Evolutionary conservation across 2,888 invertebrate genomes (phyloP).

Genomic region (Trilocha varians): DNA sequence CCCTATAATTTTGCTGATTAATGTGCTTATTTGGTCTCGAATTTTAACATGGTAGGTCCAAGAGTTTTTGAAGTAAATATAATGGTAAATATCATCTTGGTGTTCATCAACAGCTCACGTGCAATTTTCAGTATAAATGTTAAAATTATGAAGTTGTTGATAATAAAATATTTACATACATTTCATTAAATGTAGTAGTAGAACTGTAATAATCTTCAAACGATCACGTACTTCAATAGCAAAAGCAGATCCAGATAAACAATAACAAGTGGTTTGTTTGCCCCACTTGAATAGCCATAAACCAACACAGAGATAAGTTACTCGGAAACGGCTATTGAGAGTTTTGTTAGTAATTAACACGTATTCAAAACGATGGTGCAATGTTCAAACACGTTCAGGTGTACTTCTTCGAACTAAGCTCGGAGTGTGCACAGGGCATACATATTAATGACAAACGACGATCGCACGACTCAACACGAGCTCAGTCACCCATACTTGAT

Average conservation of each 20-base stretch:
- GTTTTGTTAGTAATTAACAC: constrained; percentile 25
- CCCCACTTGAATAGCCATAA: constrained; percentile 12
- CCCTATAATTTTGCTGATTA: too few species aligned
- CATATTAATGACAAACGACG: constrained; percentile 67
- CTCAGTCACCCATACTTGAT: constrained; percentile 61
- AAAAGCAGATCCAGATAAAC: background rate
- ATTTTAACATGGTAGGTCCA: too few species aligned
- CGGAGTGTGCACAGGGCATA: constrained; percentile 50
- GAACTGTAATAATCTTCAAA: background rate
- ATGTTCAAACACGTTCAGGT: constrained; percentile 49
- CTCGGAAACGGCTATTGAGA: constrained; percentile 10
- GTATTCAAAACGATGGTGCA: constrained; percentile 32
- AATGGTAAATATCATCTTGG: too few species aligned
- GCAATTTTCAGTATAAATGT: too few species aligned
- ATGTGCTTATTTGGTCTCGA: too few species aligned
- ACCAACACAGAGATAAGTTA: constrained; percentile 7
- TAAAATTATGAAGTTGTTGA: too few species aligned
- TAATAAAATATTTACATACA: too few species aligned
- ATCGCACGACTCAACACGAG: constrained; percentile 51
- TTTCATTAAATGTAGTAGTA: background rate
- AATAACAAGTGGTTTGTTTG: constrained; percentile 7
- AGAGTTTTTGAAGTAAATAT: too few species aligned
- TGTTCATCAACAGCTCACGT: too few species aligned
- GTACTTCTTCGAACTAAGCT: constrained; percentile 53
- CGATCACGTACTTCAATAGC: background rate